Evolutionary conservation across 1,140 invertebrate genomes (phyloP), one percentile per base, ranked within the genome.

Genomic region (Bradynema listronoti): DNA sequence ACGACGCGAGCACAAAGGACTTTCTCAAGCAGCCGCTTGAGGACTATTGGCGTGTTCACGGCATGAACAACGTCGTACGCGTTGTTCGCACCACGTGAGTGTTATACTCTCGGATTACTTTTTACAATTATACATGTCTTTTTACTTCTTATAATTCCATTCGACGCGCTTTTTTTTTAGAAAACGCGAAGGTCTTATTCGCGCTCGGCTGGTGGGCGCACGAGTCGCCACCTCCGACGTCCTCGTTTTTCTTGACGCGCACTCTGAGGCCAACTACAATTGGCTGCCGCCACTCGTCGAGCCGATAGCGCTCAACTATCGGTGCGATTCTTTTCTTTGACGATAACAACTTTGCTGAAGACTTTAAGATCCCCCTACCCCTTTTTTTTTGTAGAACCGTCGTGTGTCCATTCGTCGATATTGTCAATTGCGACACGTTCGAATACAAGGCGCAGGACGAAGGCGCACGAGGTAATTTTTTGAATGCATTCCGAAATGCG

Each of bases 381-480:
- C n/a, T 56, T 55, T 27, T 55, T 56, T 27, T 54, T 58, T 77
- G 41, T 55, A 85, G 84, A 71, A 90, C 89, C 4, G 90, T 89
- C 46, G 89, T 93, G 1, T 95, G 91, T 80, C 92, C 92, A 5
- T 93, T 92, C 73, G 94, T 96, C 59, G 92, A 96, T 81, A 91
- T 95, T 7, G 85, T 96, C 56, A 89, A 88, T 67, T 90, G 85
- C 78, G 89, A 91, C 66, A 94, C 86, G 6, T 93, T 94, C 79
- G 86, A 90, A 74, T 93, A 94, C 78, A 82, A 87, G 36, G 87
- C 90, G 0, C 90, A 91, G 78, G 91, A 96, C 81, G 90, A 95
- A 78, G 91, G 91, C 4, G 89, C 88, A 0, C 82, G 91, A 42
- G 91, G 91, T 5, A 49, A 42, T 22, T 66, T 60, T 1, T 41